phyloP scores from a whole-genome alignment of 2,797 vertebrate genomes.

The Myripristis jacobus region DNA sequence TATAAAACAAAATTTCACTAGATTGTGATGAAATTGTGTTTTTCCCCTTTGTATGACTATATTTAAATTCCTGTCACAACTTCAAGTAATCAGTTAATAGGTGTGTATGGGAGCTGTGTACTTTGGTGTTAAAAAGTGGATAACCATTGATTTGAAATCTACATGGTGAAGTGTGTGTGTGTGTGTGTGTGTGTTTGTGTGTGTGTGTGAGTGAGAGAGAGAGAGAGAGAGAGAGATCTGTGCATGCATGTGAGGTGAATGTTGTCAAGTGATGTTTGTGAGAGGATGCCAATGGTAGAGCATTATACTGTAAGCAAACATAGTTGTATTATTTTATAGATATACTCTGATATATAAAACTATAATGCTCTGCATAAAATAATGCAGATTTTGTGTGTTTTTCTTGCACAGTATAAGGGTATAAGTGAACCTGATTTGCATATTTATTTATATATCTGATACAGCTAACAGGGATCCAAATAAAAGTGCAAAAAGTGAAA shows the following conservation, averaged over 20 bases:
- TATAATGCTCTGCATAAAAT: constrained; percentile 25
- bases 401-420: constrained; percentile 9
- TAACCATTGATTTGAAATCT: neutral
- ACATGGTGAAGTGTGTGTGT: neutral
- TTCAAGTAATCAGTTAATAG: neutral
- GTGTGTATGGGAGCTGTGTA: neutral
- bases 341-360: constrained; percentile 12
- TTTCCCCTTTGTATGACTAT: too few species aligned
- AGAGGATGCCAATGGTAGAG: neutral
- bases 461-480: constrained; percentile 7
- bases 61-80: neutral
- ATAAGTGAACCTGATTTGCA: neutral
- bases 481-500: constrained; percentile 1
- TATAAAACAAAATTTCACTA: neutral
- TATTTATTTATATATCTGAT: neutral
- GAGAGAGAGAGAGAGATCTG: too few species aligned
- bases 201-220: too few species aligned
- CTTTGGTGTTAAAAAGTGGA: neutral
- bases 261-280: too few species aligned
- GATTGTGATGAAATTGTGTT: neutral
- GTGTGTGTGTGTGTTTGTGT: neutral
- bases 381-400: constrained; percentile 13
- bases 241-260: too few species aligned
- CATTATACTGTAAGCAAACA: constrained; percentile 14
- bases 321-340: constrained; percentile 34